Evolutionary conservation across 2,797 vertebrate species (phyloP).

Genomic region (Crenuchus spilurus): DNA sequence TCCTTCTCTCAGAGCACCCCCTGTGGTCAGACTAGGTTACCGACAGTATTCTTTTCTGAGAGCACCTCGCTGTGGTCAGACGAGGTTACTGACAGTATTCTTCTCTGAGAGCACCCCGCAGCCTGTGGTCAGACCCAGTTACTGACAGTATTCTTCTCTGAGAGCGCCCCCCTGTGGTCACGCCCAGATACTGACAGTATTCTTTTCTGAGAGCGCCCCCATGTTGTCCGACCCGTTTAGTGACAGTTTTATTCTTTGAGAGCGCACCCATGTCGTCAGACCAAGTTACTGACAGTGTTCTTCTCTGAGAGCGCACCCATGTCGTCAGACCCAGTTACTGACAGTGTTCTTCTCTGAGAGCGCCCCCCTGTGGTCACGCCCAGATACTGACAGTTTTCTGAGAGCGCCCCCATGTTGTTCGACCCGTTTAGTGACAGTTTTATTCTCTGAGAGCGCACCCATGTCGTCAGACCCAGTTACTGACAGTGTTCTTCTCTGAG

Average conservation of each 20-base stretch:
- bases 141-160: conserved; percentile 53
- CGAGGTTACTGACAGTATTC: conserved; percentile 56
- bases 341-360: conserved; percentile 61
- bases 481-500: not conserved
- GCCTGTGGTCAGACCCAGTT: conserved; percentile 68
- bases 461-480: conserved; percentile 67
- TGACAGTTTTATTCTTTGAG: conserved; percentile 63
- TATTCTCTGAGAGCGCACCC: conserved; percentile 64
- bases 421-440: conserved; percentile 59
- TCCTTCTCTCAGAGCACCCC: conserved; percentile 62
- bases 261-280: conserved; percentile 59
- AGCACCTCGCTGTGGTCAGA: conserved; percentile 60
- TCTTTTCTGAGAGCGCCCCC: conserved; percentile 61
- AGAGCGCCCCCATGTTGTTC: conserved; percentile 61
- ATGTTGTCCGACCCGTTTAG: conserved; percentile 68
- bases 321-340: conserved; percentile 66
- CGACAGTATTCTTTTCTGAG: conserved; percentile 63
- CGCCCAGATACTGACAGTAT: conserved; percentile 57
- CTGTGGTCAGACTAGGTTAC: conserved; percentile 66
- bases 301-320: not conserved
- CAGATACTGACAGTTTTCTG: conserved; percentile 64
- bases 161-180: conserved; percentile 63
- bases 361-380: conserved; percentile 60
- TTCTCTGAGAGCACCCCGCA: not conserved
- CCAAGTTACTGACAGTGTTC: conserved; percentile 56